Evolutionary conservation across 2,888 invertebrate species (phyloP), one percentile per base, ranked within the genome.

Genomic region (Cheilosia urbana): DNA sequence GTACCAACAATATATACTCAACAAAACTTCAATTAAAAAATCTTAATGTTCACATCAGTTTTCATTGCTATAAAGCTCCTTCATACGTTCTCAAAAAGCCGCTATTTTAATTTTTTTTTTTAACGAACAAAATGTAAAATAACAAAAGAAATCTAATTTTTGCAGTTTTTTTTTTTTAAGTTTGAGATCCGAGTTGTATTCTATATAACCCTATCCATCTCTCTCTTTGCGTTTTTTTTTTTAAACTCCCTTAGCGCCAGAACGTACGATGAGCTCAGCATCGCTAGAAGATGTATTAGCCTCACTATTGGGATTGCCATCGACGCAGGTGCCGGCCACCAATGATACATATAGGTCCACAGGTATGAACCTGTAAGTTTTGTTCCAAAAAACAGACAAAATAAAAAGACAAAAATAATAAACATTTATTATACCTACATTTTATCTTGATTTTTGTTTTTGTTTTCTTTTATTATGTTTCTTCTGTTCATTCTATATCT

Each of bases 281-380:
- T 98, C 98, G 88, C 94, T 98, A 91, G 98, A 98, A 94, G 98
- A 98, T 94, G 98, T 98, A 88, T 94, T 98, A 93, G 97, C 98
- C 93, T 97, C 97, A 88, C 95, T 98, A 89, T 95, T 98, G 93
- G 97, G 97, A 91, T 94, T 97, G 91, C 96, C 97, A 90, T 94
- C 96, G 88, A 89, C 88, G 68, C 80, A 85, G 76, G 85, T 81
- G 81, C 55, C 81, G 81, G 62, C 89, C 82, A 88, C 88, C 87
- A 88, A 89, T 88, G 93, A 94, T 89, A 94, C 95, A 89, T 95
- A 96, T 90, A 96, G 96, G 91, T 95, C 96, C 89, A 96, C 96
- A 94, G 92, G 92, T 92, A 92, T 91, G 95, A 95, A 95, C 94
- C 95, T 95, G 95, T 95, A 96, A 96, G 95, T 96, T 95, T 94